Percentiles rank a stretch among this genome's conserved stretches.
Conservation (phyloP, 2,113 vertebrate species). For the Poecilia latipinna region DNA sequence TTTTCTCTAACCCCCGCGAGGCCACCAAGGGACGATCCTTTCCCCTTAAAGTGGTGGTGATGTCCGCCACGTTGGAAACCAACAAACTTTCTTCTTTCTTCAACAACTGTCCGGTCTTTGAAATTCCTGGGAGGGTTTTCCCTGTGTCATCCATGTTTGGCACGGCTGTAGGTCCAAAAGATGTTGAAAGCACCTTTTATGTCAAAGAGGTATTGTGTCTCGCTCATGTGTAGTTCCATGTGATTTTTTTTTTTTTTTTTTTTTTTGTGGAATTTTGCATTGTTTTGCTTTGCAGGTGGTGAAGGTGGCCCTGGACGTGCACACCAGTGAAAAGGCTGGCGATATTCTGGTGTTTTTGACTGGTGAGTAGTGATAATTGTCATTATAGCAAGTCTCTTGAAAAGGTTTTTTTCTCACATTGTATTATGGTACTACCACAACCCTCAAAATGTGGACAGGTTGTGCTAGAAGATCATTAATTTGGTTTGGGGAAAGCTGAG, state of each 20-base stretch:
- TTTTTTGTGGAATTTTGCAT: background rate
- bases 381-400: too few relatives aligned
- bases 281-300: slow-evolving; percentile 82
- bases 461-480: background rate
- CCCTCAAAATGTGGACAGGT: background rate
- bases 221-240: background rate
- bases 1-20: slow-evolving; percentile 78
- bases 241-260: background rate
- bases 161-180: slow-evolving; percentile 88
- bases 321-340: slow-evolving; percentile 88
- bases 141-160: slow-evolving; percentile 91
- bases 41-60: slow-evolving; percentile 91
- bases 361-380: slow-evolving; percentile 74
- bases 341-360: slow-evolving; percentile 98
- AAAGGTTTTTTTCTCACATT: background rate
- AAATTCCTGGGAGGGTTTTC: slow-evolving; percentile 91
- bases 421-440: background rate
- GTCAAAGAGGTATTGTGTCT: slow-evolving; percentile 87
- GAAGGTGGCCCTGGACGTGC: slow-evolving; percentile 89
- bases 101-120: slow-evolving; percentile 86
- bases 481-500: background rate
- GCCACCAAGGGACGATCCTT: slow-evolving; percentile 69
- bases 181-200: slow-evolving; percentile 86
- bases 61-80: slow-evolving; percentile 96
- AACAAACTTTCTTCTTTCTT: slow-evolving; percentile 92